These are phyloP conservation scores for Uromys caudimaculatus DNA, from an alignment of 2,797 vertebrate genomes.

Conservation along the genomic window DNA sequence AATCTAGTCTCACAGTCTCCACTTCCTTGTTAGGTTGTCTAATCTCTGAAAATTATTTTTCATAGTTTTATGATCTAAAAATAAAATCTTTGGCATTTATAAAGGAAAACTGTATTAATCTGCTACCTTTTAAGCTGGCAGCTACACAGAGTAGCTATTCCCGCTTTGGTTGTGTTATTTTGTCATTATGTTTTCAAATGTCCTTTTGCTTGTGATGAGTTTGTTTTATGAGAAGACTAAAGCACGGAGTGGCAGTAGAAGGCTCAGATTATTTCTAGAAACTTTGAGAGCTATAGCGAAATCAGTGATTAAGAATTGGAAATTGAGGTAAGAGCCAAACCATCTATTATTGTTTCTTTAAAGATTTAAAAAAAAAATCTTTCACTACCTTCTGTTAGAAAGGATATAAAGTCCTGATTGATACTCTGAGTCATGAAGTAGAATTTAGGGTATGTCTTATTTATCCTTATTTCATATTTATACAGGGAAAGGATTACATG, in stretches of 20 bases:
- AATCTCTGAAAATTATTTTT: conserved; percentile 31
- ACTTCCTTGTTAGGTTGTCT: conserved; percentile 41
- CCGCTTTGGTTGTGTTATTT: conserved; percentile 10
- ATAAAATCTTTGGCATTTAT: conserved; percentile 55
- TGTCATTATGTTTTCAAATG: conserved; percentile 42
- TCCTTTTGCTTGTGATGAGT: conserved; percentile 2
- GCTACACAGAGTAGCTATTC: conserved; percentile 9
- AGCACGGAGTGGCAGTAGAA: background rate
- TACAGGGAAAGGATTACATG: conserved; percentile 25
- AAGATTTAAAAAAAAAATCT: background rate
- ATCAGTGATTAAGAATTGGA: conserved; percentile 19
- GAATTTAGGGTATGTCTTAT: background rate
- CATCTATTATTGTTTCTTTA: conserved; percentile 50
- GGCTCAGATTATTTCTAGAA: conserved; percentile 31
- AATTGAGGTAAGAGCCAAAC: conserved; percentile 25
- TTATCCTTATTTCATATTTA: conserved; percentile 15
- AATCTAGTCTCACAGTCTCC: background rate
- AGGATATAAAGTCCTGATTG: conserved; percentile 24
- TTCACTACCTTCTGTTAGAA: background rate
- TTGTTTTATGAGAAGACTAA: conserved; percentile 13
- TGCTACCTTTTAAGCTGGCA: conserved; percentile 58
- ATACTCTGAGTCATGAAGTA: background rate
- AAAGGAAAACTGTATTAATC: background rate
- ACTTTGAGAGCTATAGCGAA: conserved; percentile 42
- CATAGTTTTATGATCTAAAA: conserved; percentile 41